These are phyloP conservation scores for Danionella dracula DNA, from an alignment of 2,797 vertebrate species.

Conservation along the genomic window DNA sequence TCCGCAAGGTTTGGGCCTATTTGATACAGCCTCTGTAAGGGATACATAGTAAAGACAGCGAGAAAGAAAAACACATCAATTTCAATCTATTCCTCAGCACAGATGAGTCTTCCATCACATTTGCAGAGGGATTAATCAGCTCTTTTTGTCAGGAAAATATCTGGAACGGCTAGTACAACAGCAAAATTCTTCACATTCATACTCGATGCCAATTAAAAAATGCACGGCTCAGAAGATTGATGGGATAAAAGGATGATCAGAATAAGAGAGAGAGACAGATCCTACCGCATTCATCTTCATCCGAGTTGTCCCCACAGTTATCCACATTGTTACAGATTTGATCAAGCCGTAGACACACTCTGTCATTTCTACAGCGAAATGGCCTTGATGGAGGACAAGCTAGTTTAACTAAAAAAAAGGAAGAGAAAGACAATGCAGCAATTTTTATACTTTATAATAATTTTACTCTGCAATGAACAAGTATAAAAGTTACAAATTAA, in stretches of 20 bases:
- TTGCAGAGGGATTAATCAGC: slow-evolving; percentile 10
- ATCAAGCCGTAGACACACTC: slow-evolving; percentile 84
- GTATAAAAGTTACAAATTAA: too few relatives aligned
- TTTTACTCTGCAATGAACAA: too few relatives aligned
- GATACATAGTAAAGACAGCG: slow-evolving; percentile 14
- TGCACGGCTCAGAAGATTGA: not conserved
- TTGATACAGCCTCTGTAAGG: slow-evolving; percentile 70
- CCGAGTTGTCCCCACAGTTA: slow-evolving; percentile 92
- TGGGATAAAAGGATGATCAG: slow-evolving; percentile 12
- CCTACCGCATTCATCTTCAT: slow-evolving; percentile 90
- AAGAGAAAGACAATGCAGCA: not conserved
- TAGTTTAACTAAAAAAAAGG: slow-evolving; percentile 72
- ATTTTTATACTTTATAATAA: too few relatives aligned
- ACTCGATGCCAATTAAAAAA: not conserved
- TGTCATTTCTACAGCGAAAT: slow-evolving; percentile 84
- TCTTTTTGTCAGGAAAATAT: not conserved
- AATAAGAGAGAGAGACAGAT: not conserved
- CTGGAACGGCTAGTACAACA: not conserved
- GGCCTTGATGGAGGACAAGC: slow-evolving; percentile 88
- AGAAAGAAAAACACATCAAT: not conserved
- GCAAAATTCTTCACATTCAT: not conserved
- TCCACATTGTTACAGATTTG: slow-evolving; percentile 89
- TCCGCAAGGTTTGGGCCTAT: slow-evolving; percentile 82
- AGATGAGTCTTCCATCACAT: not conserved
- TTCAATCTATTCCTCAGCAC: not conserved